Conservation (phyloP, 2,113 vertebrate genomes). For the Sorex fumeus region DNA sequence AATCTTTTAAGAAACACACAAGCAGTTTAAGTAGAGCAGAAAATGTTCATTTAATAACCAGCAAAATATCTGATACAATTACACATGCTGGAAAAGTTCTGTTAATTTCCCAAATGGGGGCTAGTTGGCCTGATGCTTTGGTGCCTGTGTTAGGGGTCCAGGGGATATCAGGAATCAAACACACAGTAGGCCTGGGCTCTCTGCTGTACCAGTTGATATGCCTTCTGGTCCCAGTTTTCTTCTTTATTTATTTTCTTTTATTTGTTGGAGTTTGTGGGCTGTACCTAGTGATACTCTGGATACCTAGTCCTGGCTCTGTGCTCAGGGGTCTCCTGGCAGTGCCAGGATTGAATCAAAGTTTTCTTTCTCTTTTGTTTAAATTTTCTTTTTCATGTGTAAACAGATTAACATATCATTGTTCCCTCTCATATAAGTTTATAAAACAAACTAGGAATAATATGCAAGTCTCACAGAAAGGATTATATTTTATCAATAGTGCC, state of each 20-base stretch:
- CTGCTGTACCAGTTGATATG: too few species aligned
- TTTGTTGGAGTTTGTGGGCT: background rate
- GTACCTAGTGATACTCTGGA: too few species aligned
- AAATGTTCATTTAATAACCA: slow-evolving; percentile 74
- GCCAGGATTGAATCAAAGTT: background rate
- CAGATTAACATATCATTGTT: background rate
- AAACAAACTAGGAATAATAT: slow-evolving; percentile 6
- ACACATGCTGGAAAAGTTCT: background rate
- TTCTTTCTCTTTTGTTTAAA: background rate
- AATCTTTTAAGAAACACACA: slow-evolving; percentile 79
- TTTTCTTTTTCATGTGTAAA: slow-evolving; percentile 34
- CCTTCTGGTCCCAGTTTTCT: background rate
- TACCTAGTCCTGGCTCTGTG: too few species aligned
- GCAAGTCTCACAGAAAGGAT: background rate
- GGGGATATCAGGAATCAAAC: background rate
- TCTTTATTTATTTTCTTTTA: background rate
- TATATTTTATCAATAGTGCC: slow-evolving; percentile 6
- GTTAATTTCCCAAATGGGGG: too few species aligned
- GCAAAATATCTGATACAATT: slow-evolving; percentile 56
- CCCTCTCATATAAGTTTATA: slow-evolving; percentile 33
- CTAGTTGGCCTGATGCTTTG: too few species aligned
- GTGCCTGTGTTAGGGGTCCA: too few species aligned
- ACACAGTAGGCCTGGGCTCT: too few species aligned
- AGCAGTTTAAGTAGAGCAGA: slow-evolving; percentile 73
- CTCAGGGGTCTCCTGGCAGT: too few species aligned